Evolutionary conservation across 2,888 invertebrate species (phyloP).

Genomic region (Drosophila longiperda): DNA sequence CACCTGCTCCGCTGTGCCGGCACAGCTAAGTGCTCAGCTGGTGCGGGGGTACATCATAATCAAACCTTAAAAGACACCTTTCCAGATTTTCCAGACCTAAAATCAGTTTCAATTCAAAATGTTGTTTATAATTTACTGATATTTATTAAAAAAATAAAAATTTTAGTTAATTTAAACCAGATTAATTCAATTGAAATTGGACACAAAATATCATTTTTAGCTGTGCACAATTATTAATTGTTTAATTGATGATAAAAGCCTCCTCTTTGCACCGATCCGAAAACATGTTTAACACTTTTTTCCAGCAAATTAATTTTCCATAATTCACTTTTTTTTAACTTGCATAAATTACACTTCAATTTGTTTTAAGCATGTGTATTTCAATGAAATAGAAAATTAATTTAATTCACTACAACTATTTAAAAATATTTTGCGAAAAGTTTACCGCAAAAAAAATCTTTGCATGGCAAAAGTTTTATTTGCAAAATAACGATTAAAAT

Average conservation of each 20-base stretch:
- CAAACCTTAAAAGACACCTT: not conserved
- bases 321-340: not conserved
- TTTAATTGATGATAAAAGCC: not conserved
- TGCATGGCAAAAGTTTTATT: not conserved
- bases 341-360: not conserved
- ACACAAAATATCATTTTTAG: not conserved
- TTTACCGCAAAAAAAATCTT: not conserved
- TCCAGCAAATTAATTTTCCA: not conserved
- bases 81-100: too few relatives aligned
- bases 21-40: not conserved
- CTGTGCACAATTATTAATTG: not conserved
- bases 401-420: not conserved
- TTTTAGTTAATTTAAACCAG: not conserved
- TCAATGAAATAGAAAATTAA: not conserved
- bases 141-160: not conserved
- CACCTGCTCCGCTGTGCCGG: not conserved
- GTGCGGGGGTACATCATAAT: not conserved
- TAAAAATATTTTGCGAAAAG: fast-evolving
- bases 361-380: not conserved
- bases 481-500: not conserved
- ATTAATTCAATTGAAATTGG: not conserved
- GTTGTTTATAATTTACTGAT: not conserved
- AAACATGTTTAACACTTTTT: not conserved
- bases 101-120: not conserved
- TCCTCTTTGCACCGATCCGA: not conserved